Percentiles rank a stretch among this genome's conserved stretches.
These are phyloP conservation scores for Metridium senile DNA, from an alignment of 92 coral and sea anemone species.

Conservation along the genomic window DNA sequence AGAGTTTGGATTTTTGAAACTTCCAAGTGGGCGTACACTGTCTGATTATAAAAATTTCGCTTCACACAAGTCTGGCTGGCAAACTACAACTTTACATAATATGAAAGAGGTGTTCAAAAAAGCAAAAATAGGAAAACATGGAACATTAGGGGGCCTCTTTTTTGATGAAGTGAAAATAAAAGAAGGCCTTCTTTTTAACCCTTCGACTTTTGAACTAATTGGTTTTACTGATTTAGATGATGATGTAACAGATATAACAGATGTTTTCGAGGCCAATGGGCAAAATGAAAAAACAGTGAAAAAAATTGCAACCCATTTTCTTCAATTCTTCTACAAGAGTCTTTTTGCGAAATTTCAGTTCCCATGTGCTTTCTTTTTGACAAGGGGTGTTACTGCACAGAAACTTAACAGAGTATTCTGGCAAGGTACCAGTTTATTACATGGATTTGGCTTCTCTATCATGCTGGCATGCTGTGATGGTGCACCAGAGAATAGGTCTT, in stretches of 20 bases:
- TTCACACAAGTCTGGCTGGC: conserved; percentile 55
- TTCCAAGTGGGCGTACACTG: conserved; percentile 56
- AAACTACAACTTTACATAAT: conserved; percentile 26
- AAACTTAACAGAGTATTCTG: conserved; percentile 58
- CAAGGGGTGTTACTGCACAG: conserved; percentile 50
- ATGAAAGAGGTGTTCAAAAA: conserved; percentile 44
- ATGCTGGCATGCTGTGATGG: conserved; percentile 62
- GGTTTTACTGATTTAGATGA: conserved; percentile 59
- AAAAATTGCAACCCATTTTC: conserved; percentile 50
- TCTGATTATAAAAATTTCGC: conserved; percentile 57
- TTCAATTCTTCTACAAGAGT: conserved; percentile 55
- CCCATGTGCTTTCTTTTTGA: conserved; percentile 56
- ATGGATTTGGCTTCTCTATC: conserved; percentile 45
- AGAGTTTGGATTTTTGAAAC: conserved; percentile 38
- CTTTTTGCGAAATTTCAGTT: conserved; percentile 46
- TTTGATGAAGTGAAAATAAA: conserved; percentile 63
- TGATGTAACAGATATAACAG: too few relatives aligned
- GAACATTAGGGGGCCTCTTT: conserved; percentile 47
- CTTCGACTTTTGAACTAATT: conserved; percentile 48
- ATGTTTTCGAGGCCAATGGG: conserved; percentile 9
- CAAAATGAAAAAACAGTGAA: conserved; percentile 1
- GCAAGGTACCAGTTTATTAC: conserved; percentile 61
- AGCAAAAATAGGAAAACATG: conserved; percentile 42
- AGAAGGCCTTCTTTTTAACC: conserved; percentile 58
- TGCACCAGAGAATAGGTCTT: conserved; percentile 53